These are phyloP conservation scores for Echinometra lucunter DNA, from an alignment of 53 echinoderm and acorn worm species.

Conservation along the genomic window DNA sequence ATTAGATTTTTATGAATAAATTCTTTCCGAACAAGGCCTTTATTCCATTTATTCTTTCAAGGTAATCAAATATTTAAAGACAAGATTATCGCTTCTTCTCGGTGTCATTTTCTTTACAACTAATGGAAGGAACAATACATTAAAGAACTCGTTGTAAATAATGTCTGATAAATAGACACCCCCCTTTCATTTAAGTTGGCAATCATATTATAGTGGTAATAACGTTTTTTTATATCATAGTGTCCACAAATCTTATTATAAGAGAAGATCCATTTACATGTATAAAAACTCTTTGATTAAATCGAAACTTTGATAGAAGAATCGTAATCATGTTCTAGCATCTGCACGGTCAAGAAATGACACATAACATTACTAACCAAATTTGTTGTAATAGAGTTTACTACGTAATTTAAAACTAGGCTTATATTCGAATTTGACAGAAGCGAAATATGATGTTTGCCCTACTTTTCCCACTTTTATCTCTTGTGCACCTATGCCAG, in stretches of 20 bases:
- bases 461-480: not conserved
- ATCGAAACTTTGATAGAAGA: not conserved
- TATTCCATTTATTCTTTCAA: not conserved
- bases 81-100: not conserved
- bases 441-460: no score
- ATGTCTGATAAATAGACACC: not conserved
- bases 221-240: no score
- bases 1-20: slow-evolving; percentile 14
- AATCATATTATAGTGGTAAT: not conserved
- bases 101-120: not conserved
- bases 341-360: no score
- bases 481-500: not conserved
- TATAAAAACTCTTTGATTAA: not conserved
- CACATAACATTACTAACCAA: no score
- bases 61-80: slow-evolving; percentile 39
- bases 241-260: not conserved
- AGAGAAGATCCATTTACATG: not conserved
- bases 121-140: not conserved
- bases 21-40: not conserved
- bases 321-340: not conserved
- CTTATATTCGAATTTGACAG: no score
- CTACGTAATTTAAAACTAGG: no score
- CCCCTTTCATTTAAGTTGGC: not conserved
- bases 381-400: no score
- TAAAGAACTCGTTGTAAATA: not conserved